These are phyloP conservation scores for Falco berigora DNA, from an alignment of 2,797 vertebrate species.

Conservation along the genomic window DNA sequence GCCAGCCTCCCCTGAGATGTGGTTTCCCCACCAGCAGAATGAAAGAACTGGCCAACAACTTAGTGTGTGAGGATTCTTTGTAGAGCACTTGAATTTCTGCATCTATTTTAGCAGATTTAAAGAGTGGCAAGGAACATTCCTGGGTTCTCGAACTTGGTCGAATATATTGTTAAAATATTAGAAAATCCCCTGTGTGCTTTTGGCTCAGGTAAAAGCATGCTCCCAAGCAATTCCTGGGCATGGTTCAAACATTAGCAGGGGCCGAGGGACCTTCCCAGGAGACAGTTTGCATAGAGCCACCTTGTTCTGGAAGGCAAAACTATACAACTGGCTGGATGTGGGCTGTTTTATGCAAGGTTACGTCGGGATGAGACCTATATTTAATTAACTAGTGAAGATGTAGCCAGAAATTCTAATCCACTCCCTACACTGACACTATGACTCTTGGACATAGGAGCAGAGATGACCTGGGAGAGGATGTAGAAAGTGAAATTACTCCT, in stretches of 20 bases:
- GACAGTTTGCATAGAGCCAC: neutral
- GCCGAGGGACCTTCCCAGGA: neutral
- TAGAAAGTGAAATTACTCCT: neutral
- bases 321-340: neutral
- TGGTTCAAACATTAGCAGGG: neutral
- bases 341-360: neutral
- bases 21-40: neutral
- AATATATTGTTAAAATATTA: neutral
- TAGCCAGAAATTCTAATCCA: neutral
- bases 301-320: neutral
- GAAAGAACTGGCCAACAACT: neutral
- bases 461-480: neutral
- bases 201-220: neutral
- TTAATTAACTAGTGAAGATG: neutral
- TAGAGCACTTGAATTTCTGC: neutral
- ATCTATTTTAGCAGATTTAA: neutral
- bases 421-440: neutral
- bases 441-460: neutral
- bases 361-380: neutral
- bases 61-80: neutral
- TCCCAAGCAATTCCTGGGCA: neutral
- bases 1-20: neutral
- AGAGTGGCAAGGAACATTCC: neutral
- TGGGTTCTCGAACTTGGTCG: neutral
- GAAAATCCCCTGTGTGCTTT: neutral